Conservation (phyloP, 2,888 invertebrate genomes). For the Tenthredo distinguenda region DNA sequence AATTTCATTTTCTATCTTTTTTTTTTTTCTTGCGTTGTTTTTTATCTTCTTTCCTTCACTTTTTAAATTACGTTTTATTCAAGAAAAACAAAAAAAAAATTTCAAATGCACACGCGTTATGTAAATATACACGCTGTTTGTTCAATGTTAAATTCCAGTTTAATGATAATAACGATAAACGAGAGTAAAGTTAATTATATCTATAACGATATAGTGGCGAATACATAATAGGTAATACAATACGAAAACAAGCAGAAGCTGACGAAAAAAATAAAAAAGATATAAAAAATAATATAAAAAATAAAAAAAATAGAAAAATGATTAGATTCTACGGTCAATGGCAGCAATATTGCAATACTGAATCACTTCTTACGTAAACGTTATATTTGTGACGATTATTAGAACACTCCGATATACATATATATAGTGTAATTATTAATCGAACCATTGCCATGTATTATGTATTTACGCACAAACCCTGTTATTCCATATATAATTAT, state of each 20-base stretch:
- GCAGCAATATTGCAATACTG: constrained; percentile 15
- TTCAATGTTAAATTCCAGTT: constrained; percentile 2
- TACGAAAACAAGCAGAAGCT: background rate
- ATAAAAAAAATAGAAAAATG: background rate
- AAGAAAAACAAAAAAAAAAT: background rate
- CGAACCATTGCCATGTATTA: constrained; percentile 32
- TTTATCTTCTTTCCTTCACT: background rate
- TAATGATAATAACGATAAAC: background rate
- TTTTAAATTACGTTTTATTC: background rate
- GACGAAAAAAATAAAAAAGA: background rate
- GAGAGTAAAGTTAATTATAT: background rate
- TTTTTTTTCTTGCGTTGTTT: background rate
- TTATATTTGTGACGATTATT: constrained; percentile 9
- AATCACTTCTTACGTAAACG: constrained; percentile 40
- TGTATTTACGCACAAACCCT: constrained; percentile 1
- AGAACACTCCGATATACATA: constrained; percentile 4
- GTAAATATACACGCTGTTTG: background rate
- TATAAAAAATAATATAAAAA: background rate
- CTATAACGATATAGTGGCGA: background rate
- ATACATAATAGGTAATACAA: background rate
- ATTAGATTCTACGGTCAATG: background rate
- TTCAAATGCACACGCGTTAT: background rate
- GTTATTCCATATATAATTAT: constrained; percentile 23
- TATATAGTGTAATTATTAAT: constrained; percentile 28
- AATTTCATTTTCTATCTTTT: too few relatives aligned